Percentiles rank a stretch among this genome's conserved stretches.
phyloP scores from a whole-genome alignment of 2,888 invertebrate genomes.

The Nasonia oneida region DNA sequence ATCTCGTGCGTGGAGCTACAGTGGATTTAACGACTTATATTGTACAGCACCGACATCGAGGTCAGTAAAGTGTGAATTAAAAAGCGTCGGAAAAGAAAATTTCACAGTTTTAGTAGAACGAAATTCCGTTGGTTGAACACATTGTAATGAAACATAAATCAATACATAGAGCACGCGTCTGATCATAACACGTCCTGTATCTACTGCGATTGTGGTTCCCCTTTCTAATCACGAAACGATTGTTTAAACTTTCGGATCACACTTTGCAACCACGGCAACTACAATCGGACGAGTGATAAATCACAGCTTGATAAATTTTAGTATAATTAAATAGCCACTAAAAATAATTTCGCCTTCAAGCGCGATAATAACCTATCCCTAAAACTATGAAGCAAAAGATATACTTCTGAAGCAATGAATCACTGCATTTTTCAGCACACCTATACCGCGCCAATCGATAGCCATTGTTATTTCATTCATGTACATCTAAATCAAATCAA shows the following conservation, averaged over 20 bases:
- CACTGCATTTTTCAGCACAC: neutral
- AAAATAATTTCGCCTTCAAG: too few relatives aligned
- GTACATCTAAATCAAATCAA: neutral
- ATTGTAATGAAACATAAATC: slow-evolving; percentile 13
- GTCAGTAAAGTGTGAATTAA: neutral
- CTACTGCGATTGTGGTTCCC: neutral
- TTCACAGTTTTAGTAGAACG: neutral
- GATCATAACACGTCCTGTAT: neutral
- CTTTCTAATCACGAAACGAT: neutral
- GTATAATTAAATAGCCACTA: neutral
- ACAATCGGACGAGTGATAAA: neutral
- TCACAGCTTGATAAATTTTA: neutral
- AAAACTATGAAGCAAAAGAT: too few relatives aligned
- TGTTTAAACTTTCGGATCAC: slow-evolving; percentile 5
- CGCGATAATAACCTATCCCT: too few relatives aligned
- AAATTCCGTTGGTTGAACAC: slow-evolving; percentile 20
- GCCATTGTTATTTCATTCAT: neutral
- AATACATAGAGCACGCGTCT: neutral
- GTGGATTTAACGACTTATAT: neutral
- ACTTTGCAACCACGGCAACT: neutral
- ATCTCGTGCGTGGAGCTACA: neutral
- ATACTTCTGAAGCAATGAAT: neutral
- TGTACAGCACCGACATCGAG: neutral
- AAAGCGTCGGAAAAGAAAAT: neutral
- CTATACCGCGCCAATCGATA: neutral